Base-by-base conservation (phyloP, 2,113 vertebrate genomes). In the Proterorhinus semilunaris region DNA sequence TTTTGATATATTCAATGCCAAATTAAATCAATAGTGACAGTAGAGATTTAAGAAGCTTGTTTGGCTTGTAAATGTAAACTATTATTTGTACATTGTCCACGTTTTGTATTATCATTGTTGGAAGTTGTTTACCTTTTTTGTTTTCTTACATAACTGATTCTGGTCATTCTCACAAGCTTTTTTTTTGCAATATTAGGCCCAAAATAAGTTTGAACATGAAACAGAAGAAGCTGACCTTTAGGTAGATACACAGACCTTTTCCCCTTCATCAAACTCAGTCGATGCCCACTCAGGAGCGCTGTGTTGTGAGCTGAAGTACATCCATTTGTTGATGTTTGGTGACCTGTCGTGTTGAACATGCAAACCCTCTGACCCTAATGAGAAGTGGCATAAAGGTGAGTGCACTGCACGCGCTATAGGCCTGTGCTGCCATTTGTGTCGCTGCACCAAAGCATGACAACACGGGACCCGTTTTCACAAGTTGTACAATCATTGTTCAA, bases 351-450 rank as follows among this genome's bases (percentile, higher is more conserved):
- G 13, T 62, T 12, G 17, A 68, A 68, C 15, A 55, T 68, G 1
- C 46, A 59, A 74, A 76, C 80, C 59, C 44, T 44, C 54, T 78
- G 83, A 85, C 78, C 78, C 49, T 76, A 87, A 91, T 90, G 44
- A 62, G 76, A 89, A 75, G 82, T 83, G 90, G 78, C 86, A 80
- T 77, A 79, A 87, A 91, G 85, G 85, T 88, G 85, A 89, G 58
- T 62, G 78, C 72, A 68, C 75, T 4, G 48, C 62, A 82, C 71
- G 1, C 4, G 27, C 87, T 88, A 72, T 85, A 77, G 86, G 87
- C 82, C 49, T 53, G 49, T 3, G 55, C 78, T 85, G 82, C 78
- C 88, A 81, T 88, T 86, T 83, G 65, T 69, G 52, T 68, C 73
- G 59, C 69, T 11, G 16, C 42, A 69, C 17, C 44, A 53, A 69